A percentile compares a stretch with the other conserved stretches of the same genome.
Conservation (phyloP, 64 coral and sea anemone species). For the Montipora sp. region DNA sequence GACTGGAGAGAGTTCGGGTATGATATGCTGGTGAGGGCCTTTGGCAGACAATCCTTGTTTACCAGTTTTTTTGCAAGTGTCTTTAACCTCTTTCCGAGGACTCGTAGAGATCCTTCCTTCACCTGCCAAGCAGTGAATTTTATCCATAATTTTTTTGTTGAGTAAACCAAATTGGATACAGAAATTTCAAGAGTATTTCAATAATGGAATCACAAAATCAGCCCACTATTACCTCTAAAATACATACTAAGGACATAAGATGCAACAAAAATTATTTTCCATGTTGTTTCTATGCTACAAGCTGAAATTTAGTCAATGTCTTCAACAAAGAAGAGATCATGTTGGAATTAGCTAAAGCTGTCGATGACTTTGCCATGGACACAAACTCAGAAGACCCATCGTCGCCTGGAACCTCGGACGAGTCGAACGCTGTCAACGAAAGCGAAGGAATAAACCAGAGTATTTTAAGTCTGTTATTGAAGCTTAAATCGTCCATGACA, state of each 20-base stretch:
- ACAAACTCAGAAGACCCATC: slow-evolving; percentile 4
- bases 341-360: slow-evolving; percentile 58
- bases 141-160: background rate
- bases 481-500: slow-evolving; percentile 51
- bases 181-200: no score
- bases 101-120: background rate
- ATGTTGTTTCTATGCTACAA: no score
- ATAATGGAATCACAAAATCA: no score
- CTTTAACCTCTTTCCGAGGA: background rate
- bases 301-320: no score
- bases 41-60: background rate
- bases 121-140: background rate
- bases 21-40: background rate
- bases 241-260: no score
- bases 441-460: slow-evolving; percentile 77
- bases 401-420: background rate
- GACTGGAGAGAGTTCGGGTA: slow-evolving; percentile 17
- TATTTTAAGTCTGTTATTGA: slow-evolving; percentile 85
- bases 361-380: slow-evolving; percentile 29
- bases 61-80: background rate
- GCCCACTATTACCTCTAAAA: no score
- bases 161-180: background rate
- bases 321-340: slow-evolving; percentile 79
- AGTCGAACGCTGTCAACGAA: background rate
- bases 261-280: no score